phyloP scores from a whole-genome alignment of 2,888 invertebrate genomes.

The Sphaeridia pumilis region DNA sequence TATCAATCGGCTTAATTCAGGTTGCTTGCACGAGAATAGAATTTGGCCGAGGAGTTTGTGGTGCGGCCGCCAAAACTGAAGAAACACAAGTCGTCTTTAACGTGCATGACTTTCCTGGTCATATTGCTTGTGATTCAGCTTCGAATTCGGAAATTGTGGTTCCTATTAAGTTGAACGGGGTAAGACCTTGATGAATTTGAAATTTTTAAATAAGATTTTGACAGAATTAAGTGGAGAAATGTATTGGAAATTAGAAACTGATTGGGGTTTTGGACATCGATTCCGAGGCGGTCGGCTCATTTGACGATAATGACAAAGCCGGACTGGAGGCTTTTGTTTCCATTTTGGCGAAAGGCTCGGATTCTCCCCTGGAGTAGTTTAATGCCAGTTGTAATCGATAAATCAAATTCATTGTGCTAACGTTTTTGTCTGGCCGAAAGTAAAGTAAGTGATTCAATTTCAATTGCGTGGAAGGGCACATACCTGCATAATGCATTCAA shows the following conservation, averaged over 20 bases:
- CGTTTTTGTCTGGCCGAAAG: too few species aligned
- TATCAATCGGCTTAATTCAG: too few species aligned
- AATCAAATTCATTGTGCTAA: too few species aligned
- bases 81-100: constrained; percentile 27
- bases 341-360: constrained; percentile 17
- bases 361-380: too few species aligned
- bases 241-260: constrained; percentile 11
- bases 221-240: too few species aligned
- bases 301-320: constrained; percentile 22
- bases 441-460: too few species aligned
- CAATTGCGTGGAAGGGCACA: too few species aligned
- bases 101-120: constrained; percentile 30
- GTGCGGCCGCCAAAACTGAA: constrained; percentile 20
- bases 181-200: neutral
- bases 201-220: too few species aligned
- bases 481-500: too few species aligned
- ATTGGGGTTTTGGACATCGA: constrained; percentile 33
- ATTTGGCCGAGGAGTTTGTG: constrained; percentile 31
- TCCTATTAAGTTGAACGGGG: constrained; percentile 10
- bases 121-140: constrained; percentile 29
- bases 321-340: constrained; percentile 25
- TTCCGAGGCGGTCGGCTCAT: constrained; percentile 15
- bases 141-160: constrained; percentile 32
- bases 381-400: too few species aligned
- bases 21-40: constrained; percentile 32